Base-by-base conservation (phyloP, 2,797 vertebrate species). In the Centropyge bicolor region DNA sequence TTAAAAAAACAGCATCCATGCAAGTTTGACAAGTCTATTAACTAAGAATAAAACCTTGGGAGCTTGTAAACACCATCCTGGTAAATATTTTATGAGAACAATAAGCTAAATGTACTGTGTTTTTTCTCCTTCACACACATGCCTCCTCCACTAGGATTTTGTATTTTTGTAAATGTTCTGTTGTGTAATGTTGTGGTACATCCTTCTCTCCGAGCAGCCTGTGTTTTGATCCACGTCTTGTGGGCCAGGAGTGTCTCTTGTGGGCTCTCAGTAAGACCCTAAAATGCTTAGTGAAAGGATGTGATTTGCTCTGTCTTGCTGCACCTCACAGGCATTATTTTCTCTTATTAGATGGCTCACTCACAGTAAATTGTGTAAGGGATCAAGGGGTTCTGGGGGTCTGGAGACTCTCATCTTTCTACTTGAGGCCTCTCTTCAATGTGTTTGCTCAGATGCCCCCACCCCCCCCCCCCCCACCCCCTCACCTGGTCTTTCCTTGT, bases 71-170 rank as follows among this genome's bases (percentile, higher is more conserved):
- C 81, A 70, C 48, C 82, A 69, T 75, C 60, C 74, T 78, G 55
- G 71, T 92, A 70, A 91, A 91, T 89, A 85, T 87, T 91, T 93
- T 56, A 89, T 86, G 59, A 86, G 71, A 77, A 82, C 78, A 88
- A 86, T 88, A 80, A 88, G 65, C 66, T 70, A 62, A 76, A 90
- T 91, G 80, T 85, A 82, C 78, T 75, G 78, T 52, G 48, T 82
- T 90, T 88, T 62, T 31, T 85, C 27, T 80, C 20, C 60, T 45
- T 74, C n/a, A 63, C 27, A 56, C 54, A 22, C 55, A 56, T 20
- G 4, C 31, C 11, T 76, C 24, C 55, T 27, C 64, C 5, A 24
- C n/a, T n/a, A n/a, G n/a, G n/a, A n/a, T 43, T 49, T 48, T 54
- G 54, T 31, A 31, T 31, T 57, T 43, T 51, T 56, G 8, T 49